Evolutionary conservation across 2,113 vertebrate genomes (phyloP).

Genomic region (Paedocypris sp.): DNA sequence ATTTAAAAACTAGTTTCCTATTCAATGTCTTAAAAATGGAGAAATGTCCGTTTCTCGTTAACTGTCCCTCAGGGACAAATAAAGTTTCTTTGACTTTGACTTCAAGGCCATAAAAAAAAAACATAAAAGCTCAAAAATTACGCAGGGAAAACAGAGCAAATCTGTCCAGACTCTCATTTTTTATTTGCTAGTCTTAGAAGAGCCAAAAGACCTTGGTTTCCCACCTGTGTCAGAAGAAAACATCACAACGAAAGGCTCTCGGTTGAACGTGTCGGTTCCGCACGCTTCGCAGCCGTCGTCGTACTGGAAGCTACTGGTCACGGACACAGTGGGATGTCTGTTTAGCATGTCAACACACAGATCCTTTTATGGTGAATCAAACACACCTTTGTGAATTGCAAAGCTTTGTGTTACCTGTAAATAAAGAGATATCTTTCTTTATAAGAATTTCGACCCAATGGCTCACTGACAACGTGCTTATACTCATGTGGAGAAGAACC

Average conservation of each 20-base stretch:
- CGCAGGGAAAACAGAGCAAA: too few species aligned
- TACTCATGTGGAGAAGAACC: slow-evolving; percentile 47
- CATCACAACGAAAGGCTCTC: slow-evolving; percentile 81
- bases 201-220: background rate
- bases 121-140: too few species aligned
- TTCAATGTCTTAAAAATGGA: too few species aligned
- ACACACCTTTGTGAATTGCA: background rate
- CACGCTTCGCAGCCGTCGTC: slow-evolving; percentile 64
- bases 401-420: slow-evolving; percentile 64
- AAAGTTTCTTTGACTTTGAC: too few species aligned
- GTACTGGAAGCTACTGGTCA: slow-evolving; percentile 70
- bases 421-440: slow-evolving; percentile 83
- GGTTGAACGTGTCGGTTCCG: slow-evolving; percentile 65
- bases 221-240: slow-evolving; percentile 53
- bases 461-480: slow-evolving; percentile 61
- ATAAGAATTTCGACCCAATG: slow-evolving; percentile 71
- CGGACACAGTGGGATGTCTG: slow-evolving; percentile 63
- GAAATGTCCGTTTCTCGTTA: too few species aligned
- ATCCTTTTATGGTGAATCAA: background rate
- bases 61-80: too few species aligned
- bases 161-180: too few species aligned
- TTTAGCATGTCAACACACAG: background rate
- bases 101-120: too few species aligned
- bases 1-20: too few species aligned
- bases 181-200: too few species aligned